These are phyloP conservation scores for Zosterops japonicus DNA, from an alignment of 2,113 vertebrate species.

Conservation along the genomic window DNA sequence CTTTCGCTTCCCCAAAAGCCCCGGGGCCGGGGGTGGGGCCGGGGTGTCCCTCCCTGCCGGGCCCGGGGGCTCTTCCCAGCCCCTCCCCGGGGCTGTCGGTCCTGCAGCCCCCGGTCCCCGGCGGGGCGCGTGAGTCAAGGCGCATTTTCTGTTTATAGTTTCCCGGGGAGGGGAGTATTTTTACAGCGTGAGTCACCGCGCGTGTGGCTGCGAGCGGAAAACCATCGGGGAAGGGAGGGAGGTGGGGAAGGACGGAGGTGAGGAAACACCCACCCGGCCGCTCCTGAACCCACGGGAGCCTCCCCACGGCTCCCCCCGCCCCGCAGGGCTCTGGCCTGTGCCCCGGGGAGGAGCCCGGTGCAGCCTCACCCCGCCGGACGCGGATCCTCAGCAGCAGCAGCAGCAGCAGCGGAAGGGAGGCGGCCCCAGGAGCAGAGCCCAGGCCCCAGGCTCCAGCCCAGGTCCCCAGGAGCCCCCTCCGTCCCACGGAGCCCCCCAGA, in stretches of 20 bases:
- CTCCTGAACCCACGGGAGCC: fast-evolving
- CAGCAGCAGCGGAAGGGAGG: background rate
- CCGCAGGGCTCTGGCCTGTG: fast-evolving
- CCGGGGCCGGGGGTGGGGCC: background rate
- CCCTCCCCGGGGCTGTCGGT: background rate
- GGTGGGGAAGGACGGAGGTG: background rate
- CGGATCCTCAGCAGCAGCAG: fast-evolving
- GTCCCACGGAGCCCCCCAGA: background rate
- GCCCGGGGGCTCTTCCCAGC: fast-evolving
- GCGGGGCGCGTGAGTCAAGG: background rate
- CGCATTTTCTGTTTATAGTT: background rate
- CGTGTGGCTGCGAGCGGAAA: background rate
- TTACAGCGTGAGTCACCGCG: constrained; percentile 23
- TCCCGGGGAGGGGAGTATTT: constrained; percentile 19
- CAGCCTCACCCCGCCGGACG: fast-evolving
- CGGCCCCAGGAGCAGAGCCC: fast-evolving
- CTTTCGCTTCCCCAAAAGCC: fast-evolving
- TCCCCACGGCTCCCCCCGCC: background rate
- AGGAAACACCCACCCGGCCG: no score
- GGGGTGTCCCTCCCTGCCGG: background rate
- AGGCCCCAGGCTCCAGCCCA: no score
- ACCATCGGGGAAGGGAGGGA: background rate
- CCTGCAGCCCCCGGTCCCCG: fast-evolving
- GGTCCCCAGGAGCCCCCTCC: background rate
- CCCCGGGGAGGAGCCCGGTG: fast-evolving